Percentiles rank a stretch among this genome's conserved stretches.
Evolutionary conservation across 2,888 invertebrate genomes (phyloP).

Genomic region (Habroteleia sp.): DNA sequence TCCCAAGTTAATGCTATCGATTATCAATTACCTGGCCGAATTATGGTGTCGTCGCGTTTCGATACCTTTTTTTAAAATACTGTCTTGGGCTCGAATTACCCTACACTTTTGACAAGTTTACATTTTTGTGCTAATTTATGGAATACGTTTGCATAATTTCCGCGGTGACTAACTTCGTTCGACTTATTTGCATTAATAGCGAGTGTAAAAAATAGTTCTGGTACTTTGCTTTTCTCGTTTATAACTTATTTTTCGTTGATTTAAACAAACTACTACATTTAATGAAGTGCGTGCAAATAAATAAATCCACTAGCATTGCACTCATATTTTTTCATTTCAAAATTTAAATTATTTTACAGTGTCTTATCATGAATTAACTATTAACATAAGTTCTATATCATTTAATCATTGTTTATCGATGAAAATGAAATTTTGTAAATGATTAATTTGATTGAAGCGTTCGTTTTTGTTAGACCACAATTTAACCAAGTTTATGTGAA

Average conservation of each 20-base stretch:
- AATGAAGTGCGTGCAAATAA: neutral
- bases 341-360: too few relatives aligned
- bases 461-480: too few relatives aligned
- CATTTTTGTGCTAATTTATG: conserved; percentile 53
- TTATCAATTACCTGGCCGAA: conserved; percentile 51
- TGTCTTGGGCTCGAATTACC: conserved; percentile 20
- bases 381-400: too few relatives aligned
- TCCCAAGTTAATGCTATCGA: conserved; percentile 50
- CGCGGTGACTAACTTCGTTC: conserved; percentile 18
- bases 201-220: conserved; percentile 37
- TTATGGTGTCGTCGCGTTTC: conserved; percentile 26
- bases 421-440: too few relatives aligned
- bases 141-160: conserved; percentile 55
- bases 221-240: conserved; percentile 11
- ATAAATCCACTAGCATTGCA: neutral
- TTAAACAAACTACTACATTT: conserved; percentile 10
- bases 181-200: conserved; percentile 43
- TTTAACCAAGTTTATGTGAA: too few relatives aligned
- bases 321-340: too few relatives aligned
- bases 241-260: conserved; percentile 24
- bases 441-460: too few relatives aligned
- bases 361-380: too few relatives aligned
- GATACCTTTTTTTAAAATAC: conserved; percentile 16
- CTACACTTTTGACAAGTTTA: conserved; percentile 41
- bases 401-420: too few relatives aligned